Evolutionary conservation across 2,888 invertebrate genomes (phyloP).

Genomic region (Escarpia spicata): DNA sequence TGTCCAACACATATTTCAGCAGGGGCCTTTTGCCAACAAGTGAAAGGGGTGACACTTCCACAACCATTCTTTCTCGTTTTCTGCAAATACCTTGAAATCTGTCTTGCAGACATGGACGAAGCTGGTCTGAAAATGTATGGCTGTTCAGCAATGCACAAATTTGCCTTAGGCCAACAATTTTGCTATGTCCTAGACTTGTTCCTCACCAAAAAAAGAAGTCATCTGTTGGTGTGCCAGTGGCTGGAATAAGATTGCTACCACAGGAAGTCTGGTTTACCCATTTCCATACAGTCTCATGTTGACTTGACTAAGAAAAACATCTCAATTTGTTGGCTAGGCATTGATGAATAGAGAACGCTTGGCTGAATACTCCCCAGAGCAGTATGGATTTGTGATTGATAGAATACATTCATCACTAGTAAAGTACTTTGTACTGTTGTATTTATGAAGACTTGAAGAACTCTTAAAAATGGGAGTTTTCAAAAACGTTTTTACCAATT

Average conservation of each 20-base stretch:
- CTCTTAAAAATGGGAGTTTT: too few relatives aligned
- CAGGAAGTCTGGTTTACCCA: not conserved
- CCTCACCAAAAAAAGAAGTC: not conserved
- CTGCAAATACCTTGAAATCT: not conserved
- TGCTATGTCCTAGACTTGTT: not conserved
- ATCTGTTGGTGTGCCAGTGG: not conserved
- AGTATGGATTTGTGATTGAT: not conserved
- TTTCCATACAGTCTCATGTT: not conserved
- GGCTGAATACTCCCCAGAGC: not conserved
- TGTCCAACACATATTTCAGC: too few relatives aligned
- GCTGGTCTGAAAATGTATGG: not conserved
- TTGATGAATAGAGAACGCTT: not conserved
- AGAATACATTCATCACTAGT: not conserved
- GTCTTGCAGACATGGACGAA: not conserved
- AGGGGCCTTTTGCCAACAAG: too few relatives aligned
- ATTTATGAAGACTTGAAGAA: too few relatives aligned
- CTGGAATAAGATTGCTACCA: not conserved
- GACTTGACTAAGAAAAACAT: not conserved
- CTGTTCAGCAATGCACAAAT: not conserved
- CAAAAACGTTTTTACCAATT: too few relatives aligned
- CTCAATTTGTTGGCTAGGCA: not conserved
- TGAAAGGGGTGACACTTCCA: too few relatives aligned
- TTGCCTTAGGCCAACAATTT: not conserved
- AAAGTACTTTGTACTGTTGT: not conserved
- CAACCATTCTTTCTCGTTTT: too few relatives aligned